These are phyloP conservation scores for Myotis myotis DNA, from an alignment of 2,797 vertebrate genomes.

Conservation along the genomic window DNA sequence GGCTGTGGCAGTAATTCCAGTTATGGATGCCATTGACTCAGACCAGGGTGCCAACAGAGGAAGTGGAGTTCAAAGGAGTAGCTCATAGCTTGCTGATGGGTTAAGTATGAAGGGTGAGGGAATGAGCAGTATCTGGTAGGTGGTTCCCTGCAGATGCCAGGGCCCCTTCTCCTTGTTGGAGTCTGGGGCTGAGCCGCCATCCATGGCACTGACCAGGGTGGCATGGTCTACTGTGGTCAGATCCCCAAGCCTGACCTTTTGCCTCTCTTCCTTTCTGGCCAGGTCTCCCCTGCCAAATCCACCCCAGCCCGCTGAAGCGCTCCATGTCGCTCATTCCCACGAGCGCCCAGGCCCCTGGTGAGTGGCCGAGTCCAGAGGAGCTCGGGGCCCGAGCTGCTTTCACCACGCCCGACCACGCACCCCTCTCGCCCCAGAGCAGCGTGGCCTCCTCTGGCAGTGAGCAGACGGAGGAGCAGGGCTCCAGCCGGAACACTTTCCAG, in stretches of 20 bases:
- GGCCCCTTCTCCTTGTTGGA: background rate
- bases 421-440: constrained; percentile 96
- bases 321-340: constrained; percentile 91
- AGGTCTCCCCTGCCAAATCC: constrained; percentile 92
- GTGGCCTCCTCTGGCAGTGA: constrained; percentile 97
- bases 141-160: background rate
- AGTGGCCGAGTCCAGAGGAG: constrained; percentile 92
- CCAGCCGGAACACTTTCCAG: constrained; percentile 93
- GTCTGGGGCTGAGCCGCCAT: background rate
- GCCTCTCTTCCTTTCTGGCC: constrained; percentile 46
- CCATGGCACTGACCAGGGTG: background rate
- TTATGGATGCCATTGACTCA: background rate
- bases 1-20: background rate
- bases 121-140: background rate
- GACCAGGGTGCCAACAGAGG: background rate
- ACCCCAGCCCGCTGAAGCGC: constrained; percentile 93
- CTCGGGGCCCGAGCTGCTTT: constrained; percentile 85
- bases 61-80: background rate
- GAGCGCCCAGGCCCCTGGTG: constrained; percentile 89
- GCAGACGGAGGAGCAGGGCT: constrained; percentile 93
- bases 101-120: background rate
- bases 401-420: constrained; percentile 90
- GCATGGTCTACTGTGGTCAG: background rate
- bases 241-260: constrained; percentile 49
- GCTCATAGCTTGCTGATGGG: background rate